Evolutionary conservation across 2,888 invertebrate genomes (phyloP), one percentile per base, ranked within the genome.

Genomic region (Sicus ferrugineus): DNA sequence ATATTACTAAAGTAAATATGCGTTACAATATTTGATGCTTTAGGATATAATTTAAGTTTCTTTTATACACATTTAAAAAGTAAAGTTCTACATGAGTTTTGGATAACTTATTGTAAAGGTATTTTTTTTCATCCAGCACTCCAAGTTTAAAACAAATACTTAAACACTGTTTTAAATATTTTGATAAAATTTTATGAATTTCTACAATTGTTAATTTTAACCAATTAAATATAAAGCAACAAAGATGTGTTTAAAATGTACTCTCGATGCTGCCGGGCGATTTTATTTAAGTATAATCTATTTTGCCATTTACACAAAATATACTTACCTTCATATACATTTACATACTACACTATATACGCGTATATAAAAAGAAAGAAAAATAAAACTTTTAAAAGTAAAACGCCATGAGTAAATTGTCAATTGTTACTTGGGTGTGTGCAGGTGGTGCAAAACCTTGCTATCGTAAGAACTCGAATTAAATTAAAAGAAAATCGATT

Each of bases 21-120:
- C 23, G 38, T 46, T 65, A 23, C 16, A 46, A 62, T 65, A 65
- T 34, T 54, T 54, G 9, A 54, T 54, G 7, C 23, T 26, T 1
- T 1, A 23, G 26, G 59, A 59, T 67, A 59, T 67, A 59, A 52
- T 31, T 67, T 56, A 30, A 50, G 61, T 61, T 28, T 62, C 26
- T 48, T 28, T 68, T 68, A 68, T 68, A 68, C 68, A 68, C 62
- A 68, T 68, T 68, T 30, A 62, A 68, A 68, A 62, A 61, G 52
- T 61, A 68, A 54, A 61, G 42, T 34, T 62, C 26, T 68, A 68
- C 31, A 68, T 52, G 54, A 52, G 16, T 14, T 64, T 52, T 56
- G 38, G 46, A 26, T 48, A 21, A 23, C 23, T 67, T 31, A 34
- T 1, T 38, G 38, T 11, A 38, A 11, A 14, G n/a, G 5, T 4